Base-by-base conservation (phyloP, 1,140 invertebrate genomes). In the Piezodorus guildinii region DNA sequence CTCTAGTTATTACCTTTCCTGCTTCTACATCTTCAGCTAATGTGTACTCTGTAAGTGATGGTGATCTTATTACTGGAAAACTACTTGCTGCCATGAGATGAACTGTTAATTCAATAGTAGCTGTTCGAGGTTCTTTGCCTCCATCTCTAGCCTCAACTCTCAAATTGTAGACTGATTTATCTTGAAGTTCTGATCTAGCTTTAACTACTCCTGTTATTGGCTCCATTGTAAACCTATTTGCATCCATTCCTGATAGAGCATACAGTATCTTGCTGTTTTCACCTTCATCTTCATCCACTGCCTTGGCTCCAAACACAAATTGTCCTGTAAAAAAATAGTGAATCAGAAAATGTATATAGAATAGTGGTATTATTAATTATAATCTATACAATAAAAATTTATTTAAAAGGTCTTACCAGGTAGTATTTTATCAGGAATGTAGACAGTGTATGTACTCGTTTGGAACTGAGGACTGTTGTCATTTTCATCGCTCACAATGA, bases 261-360 rank as follows among this genome's bases (percentile, higher is more conserved):
- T 94, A 96, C 14, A 80, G 74, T 27, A 95, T 84, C 68, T 83
- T 80, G 34, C 88, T 87, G 72, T 94, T 94, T 1, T 80, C 71
- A 1, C 85, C 90, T 46, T 83, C 80, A 73, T 96, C 92, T 58
- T 79, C 78, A 73, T 95, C 92, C 9, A 77, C 75, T 0, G 91
- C 91, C 74, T 85, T 85, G 0, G 88, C 87, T 14, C 91, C 91
- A 75, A 92, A 92, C 17, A 96, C 88, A 76, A 94, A 95, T 70
- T 82, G 77, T 19, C 81, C 81, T 79, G 65, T 62, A 71, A 70
- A 21, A 58, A 21, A 51, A 43, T 23, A 23, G 27, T 19, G 17
- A 49, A 39, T 39, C 2, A 39, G 34, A 39, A 39, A 10, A 39
- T 39, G 9, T 39, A 1, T 12, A 39, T 4, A 10, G 6, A 10